Evolutionary conservation across 2,113 vertebrate species (phyloP).

Genomic region (Speoplatyrhinus poulsoni): DNA sequence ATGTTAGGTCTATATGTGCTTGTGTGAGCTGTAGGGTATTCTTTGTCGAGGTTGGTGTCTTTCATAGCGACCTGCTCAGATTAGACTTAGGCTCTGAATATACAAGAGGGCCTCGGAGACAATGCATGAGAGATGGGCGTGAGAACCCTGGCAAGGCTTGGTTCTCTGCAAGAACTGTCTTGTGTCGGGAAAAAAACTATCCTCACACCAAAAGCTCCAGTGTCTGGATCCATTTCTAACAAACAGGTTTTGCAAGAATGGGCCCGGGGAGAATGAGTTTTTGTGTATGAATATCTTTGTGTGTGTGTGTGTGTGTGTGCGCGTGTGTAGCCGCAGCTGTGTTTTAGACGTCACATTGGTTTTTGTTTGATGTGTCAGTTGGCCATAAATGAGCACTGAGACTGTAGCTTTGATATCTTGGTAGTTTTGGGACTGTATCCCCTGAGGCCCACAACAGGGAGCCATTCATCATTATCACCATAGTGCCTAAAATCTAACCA

Average conservation of each 20-base stretch:
- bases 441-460: slow-evolving; percentile 20
- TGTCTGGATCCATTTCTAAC: slow-evolving; percentile 75
- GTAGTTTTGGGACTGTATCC: slow-evolving; percentile 32
- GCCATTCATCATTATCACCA: slow-evolving; percentile 13
- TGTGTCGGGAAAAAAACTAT: slow-evolving; percentile 76
- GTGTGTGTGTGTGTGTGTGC: slow-evolving; percentile 15
- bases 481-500: not conserved
- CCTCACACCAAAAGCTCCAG: slow-evolving; percentile 73
- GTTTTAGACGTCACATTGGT: slow-evolving; percentile 57
- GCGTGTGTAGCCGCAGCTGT: slow-evolving; percentile 52
- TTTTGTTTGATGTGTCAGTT: slow-evolving; percentile 62
- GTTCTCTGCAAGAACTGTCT: slow-evolving; percentile 79
- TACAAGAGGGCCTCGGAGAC: slow-evolving; percentile 64
- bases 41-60: slow-evolving; percentile 52
- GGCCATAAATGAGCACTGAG: slow-evolving; percentile 48
- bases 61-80: slow-evolving; percentile 58
- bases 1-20: not conserved
- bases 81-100: slow-evolving; percentile 49
- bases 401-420: slow-evolving; percentile 42
- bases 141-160: slow-evolving; percentile 72
- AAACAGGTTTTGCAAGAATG: slow-evolving; percentile 81
- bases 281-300: slow-evolving; percentile 13
- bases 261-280: slow-evolving; percentile 57
- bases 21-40: slow-evolving; percentile 18
- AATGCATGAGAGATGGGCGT: slow-evolving; percentile 71